Evolutionary conservation across 1,140 invertebrate genomes (phyloP).

Genomic region (Charaxes varanes): DNA sequence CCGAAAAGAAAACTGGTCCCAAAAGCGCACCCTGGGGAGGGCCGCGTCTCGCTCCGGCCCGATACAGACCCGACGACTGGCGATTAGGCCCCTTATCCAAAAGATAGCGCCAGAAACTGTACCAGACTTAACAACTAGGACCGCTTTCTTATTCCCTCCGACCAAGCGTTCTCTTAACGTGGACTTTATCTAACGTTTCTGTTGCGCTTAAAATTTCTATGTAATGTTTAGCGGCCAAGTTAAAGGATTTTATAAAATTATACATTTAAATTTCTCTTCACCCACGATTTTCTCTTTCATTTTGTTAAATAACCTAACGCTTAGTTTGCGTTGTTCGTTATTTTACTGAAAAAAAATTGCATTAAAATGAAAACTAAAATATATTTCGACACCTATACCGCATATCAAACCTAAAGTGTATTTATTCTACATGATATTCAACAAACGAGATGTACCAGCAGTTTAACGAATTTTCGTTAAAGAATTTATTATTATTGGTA

Average conservation of each 20-base stretch:
- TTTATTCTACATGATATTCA: too few relatives aligned
- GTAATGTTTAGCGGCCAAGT: constrained; percentile 47
- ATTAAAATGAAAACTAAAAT: too few relatives aligned
- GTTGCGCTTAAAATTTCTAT: constrained; percentile 61
- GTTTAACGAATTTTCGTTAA: too few relatives aligned
- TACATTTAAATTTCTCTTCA: too few relatives aligned
- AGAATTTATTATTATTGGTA: too few relatives aligned
- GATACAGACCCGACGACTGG: constrained; percentile 71
- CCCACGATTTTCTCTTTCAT: neutral
- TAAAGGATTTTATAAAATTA: constrained; percentile 23
- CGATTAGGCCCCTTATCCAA: constrained; percentile 72
- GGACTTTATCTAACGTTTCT: constrained; percentile 64
- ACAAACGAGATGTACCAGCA: too few relatives aligned
- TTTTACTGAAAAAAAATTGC: too few relatives aligned
- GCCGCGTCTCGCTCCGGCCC: constrained; percentile 54
- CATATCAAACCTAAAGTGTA: too few relatives aligned
- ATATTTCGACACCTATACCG: too few relatives aligned
- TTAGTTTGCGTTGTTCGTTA: too few relatives aligned
- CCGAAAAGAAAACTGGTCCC: constrained; percentile 70
- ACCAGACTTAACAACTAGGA: constrained; percentile 73
- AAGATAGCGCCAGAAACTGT: constrained; percentile 72
- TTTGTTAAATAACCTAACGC: neutral
- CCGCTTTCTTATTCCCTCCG: constrained; percentile 67
- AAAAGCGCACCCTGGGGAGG: constrained; percentile 64
- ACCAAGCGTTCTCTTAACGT: constrained; percentile 61